Evolutionary conservation across 2,113 vertebrate genomes (phyloP).

Genomic region (Oreochromis tanganicae): DNA sequence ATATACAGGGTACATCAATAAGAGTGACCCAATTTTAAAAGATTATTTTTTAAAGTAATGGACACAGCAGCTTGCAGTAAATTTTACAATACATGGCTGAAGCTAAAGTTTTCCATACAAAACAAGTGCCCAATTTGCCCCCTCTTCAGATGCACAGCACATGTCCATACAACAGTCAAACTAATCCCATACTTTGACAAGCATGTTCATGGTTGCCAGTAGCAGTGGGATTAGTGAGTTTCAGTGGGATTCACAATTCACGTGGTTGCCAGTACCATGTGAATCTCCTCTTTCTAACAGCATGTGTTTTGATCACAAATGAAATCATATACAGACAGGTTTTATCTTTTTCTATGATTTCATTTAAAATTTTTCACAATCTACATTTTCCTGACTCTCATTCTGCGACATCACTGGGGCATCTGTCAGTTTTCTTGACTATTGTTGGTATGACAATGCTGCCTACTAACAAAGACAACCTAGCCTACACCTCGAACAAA

Average conservation of each 20-base stretch:
- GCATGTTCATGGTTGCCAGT: not conserved
- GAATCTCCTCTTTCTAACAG: not conserved
- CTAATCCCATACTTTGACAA: not conserved
- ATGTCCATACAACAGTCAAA: not conserved
- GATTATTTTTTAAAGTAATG: not conserved
- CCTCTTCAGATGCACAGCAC: not conserved
- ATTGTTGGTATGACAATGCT: not conserved
- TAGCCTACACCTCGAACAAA: not conserved
- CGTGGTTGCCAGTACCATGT: not conserved
- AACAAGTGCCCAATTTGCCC: not conserved
- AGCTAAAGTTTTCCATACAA: not conserved
- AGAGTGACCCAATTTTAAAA: not conserved
- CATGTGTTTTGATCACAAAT: not conserved
- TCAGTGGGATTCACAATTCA: not conserved
- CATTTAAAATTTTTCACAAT: not conserved
- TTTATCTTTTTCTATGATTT: not conserved
- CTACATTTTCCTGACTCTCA: not conserved
- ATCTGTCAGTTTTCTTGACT: not conserved
- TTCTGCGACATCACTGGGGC: not conserved
- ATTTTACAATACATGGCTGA: not conserved
- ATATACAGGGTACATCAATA: not conserved
- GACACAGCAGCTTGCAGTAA: not conserved
- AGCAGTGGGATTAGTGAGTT: not conserved
- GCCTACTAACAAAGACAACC: not conserved
- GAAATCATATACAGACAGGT: not conserved